Conservation (phyloP, 2,113 vertebrate genomes). For the Engystomops pustulosus region DNA sequence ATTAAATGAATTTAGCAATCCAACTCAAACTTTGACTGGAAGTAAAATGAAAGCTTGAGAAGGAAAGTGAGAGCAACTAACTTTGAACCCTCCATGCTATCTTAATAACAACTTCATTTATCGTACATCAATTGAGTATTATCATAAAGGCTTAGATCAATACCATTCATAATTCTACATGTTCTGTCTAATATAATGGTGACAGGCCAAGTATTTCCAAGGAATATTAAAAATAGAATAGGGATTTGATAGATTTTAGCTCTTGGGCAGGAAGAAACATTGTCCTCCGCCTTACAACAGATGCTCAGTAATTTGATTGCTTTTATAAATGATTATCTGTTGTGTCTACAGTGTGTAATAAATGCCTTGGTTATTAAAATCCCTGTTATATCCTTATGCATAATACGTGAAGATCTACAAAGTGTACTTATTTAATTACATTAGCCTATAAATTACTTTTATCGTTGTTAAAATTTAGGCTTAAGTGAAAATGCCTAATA, state of each 20-base stretch:
- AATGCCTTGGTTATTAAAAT: conserved; percentile 35
- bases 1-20: no score
- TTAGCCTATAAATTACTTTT: conserved; percentile 30
- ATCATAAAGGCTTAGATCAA: background rate
- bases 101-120: background rate
- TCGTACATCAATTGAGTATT: background rate
- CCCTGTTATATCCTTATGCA: conserved; percentile 7
- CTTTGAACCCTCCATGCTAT: background rate
- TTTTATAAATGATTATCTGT: conserved; percentile 41
- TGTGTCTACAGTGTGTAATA: conserved; percentile 35
- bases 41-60: no score
- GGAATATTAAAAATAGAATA: background rate
- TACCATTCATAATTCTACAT: background rate
- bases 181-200: background rate
- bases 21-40: no score
- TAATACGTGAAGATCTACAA: conserved; percentile 1
- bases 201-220: background rate
- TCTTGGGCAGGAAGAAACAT: conserved; percentile 15
- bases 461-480: conserved; percentile 7
- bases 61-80: no score
- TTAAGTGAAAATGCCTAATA: conserved; percentile 29
- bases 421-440: conserved; percentile 25
- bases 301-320: conserved; percentile 39
- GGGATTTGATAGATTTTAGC: conserved; percentile 18
- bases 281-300: conserved; percentile 22